These are phyloP conservation scores for Petrocephalus sullivani DNA, from an alignment of 2,797 vertebrate genomes.

Conservation along the genomic window DNA sequence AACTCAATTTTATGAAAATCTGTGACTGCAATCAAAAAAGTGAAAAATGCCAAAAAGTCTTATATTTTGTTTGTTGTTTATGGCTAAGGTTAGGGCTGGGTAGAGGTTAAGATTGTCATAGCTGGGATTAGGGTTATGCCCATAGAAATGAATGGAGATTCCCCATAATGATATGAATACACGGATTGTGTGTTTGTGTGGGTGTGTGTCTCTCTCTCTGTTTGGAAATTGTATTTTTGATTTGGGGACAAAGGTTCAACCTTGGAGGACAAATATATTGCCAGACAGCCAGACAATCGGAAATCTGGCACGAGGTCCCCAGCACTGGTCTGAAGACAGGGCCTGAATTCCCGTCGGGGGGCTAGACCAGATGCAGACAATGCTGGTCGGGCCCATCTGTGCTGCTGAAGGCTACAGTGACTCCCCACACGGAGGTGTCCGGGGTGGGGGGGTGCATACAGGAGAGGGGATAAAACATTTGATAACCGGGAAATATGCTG, in stretches of 20 bases:
- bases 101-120: not conserved
- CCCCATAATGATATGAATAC: not conserved
- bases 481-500: slow-evolving; percentile 20
- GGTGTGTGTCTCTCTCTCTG: not conserved
- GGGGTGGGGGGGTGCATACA: not conserved
- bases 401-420: not conserved
- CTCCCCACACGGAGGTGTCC: not conserved
- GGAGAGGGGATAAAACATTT: not conserved
- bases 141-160: not conserved
- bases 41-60: not conserved
- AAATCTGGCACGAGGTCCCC: not conserved
- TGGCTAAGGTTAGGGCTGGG: not conserved
- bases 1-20: not conserved
- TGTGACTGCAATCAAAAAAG: not conserved
- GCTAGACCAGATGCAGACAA: slow-evolving; percentile 13
- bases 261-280: not conserved
- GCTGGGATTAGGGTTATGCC: not conserved
- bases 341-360: not conserved
- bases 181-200: not conserved
- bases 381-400: not conserved
- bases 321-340: not conserved
- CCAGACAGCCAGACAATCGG: not conserved
- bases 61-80: not conserved
- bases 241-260: not conserved
- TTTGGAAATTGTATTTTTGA: not conserved